Percentiles rank a stretch among this genome's conserved stretches.
Conservation (phyloP, 2,797 vertebrate genomes). For the Tauraco hartlaubi region DNA sequence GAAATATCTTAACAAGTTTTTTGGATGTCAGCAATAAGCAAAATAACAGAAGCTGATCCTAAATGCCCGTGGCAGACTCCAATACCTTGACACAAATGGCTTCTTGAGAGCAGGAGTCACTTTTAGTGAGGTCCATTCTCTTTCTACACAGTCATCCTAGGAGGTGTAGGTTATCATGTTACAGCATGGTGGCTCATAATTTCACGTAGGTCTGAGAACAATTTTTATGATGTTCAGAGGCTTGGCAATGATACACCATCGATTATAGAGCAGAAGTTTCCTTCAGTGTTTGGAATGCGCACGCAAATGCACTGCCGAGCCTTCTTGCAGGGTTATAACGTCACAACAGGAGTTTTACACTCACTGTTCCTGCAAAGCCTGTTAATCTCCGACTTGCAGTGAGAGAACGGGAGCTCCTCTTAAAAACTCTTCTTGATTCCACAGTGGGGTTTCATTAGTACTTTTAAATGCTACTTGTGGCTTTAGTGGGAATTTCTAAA, state of each 20-base stretch:
- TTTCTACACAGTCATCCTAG: neutral
- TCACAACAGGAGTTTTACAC: neutral
- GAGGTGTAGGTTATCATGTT: neutral
- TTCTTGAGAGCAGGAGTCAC: neutral
- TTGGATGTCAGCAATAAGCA: neutral
- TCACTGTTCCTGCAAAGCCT: neutral
- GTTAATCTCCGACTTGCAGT: neutral
- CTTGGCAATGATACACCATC: neutral
- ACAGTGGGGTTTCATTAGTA: neutral
- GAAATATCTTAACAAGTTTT: neutral
- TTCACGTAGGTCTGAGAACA: neutral
- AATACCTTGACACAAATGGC: rapidly evolving
- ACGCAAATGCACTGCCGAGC: neutral
- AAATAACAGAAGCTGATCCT: neutral
- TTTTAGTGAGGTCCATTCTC: neutral
- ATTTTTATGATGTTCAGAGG: neutral
- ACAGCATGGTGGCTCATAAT: neutral
- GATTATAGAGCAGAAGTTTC: neutral
- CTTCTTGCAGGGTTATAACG: neutral
- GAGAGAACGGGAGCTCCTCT: neutral
- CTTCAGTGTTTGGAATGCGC: neutral
- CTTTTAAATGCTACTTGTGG: neutral
- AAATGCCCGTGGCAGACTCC: neutral
- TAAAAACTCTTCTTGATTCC: neutral
- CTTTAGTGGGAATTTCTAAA: neutral